Evolutionary conservation across 2,113 vertebrate genomes (phyloP).

Genomic region (Megalops atlanticus): DNA sequence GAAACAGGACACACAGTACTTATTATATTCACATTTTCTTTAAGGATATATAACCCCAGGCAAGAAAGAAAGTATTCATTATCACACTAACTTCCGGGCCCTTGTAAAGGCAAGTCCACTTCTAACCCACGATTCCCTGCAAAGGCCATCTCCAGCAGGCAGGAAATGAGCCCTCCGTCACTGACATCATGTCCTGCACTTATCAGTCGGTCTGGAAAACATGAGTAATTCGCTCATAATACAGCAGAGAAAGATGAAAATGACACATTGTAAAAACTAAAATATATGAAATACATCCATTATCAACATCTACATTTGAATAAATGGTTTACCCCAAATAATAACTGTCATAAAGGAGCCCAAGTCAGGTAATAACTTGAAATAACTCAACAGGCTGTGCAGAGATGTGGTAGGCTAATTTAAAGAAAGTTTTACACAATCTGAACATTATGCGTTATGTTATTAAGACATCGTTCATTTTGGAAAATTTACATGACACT

Average conservation of each 20-base stretch:
- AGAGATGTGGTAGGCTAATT: too few relatives aligned
- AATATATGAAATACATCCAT: too few relatives aligned
- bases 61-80: background rate
- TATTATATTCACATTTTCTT: background rate
- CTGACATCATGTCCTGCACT: conserved; percentile 90
- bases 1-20: background rate
- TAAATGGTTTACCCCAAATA: too few relatives aligned
- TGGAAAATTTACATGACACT: too few relatives aligned
- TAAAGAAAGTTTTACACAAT: too few relatives aligned
- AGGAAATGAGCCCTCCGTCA: conserved; percentile 85
- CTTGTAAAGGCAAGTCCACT: conserved; percentile 69
- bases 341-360: too few relatives aligned
- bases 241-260: background rate
- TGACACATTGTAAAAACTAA: background rate
- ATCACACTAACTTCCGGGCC: conserved; percentile 65
- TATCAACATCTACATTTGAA: too few relatives aligned
- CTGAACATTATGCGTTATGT: too few relatives aligned
- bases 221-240: background rate
- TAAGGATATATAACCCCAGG: background rate
- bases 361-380: too few relatives aligned
- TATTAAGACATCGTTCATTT: too few relatives aligned
- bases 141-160: conserved; percentile 89
- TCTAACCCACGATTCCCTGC: conserved; percentile 85
- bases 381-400: too few relatives aligned
- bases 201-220: conserved; percentile 70